phyloP scores from a whole-genome alignment of 2,113 vertebrate species.

The Cryptotis parvus region DNA sequence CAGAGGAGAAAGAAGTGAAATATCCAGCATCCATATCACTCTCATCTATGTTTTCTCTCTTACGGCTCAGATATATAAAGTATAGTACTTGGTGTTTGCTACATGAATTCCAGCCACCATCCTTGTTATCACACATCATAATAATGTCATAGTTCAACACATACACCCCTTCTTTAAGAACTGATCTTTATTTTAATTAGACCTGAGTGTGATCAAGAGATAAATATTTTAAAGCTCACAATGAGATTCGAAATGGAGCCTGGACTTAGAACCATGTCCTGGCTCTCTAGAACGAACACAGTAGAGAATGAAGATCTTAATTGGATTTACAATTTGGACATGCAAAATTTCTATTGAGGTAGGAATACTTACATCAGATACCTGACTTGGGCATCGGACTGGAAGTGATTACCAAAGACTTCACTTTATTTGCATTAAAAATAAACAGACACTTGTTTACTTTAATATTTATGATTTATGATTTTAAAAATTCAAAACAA shows the following conservation, averaged over 20 bases:
- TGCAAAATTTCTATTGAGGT: not conserved
- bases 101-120: not conserved
- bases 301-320: not conserved
- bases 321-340: constrained; percentile 23
- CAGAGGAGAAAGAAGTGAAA: not conserved
- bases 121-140: not conserved
- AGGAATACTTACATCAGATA: not conserved
- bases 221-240: not conserved
- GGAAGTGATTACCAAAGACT: not conserved
- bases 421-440: constrained; percentile 36
- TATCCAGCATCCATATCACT: not conserved
- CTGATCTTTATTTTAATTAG: not conserved
- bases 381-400: not conserved
- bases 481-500: too few species aligned
- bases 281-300: not conserved
- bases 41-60: not conserved
- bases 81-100: not conserved
- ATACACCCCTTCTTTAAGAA: not conserved
- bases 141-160: not conserved
- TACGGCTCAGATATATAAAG: not conserved
- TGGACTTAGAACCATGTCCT: not conserved
- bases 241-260: not conserved
- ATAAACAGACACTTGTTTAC: not conserved
- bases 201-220: not conserved
- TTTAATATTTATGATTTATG: constrained; percentile 29